Evolutionary conservation across 2,113 vertebrate species (phyloP), one percentile per base, ranked within the genome.

Genomic region (Acanthochromis polyacanthus): DNA sequence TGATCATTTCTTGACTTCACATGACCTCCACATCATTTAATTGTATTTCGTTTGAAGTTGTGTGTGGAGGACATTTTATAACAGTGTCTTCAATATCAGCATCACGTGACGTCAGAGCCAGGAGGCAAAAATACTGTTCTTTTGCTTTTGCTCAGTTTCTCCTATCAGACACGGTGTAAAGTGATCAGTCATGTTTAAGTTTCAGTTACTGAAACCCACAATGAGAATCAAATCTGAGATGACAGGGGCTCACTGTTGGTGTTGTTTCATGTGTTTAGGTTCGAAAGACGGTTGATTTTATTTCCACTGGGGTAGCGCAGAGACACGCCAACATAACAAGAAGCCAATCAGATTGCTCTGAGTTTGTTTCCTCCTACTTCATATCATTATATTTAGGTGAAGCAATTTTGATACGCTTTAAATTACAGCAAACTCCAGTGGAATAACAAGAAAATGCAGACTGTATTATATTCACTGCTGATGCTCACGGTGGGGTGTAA

Each of bases 311-410:
- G 30, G 30, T 30, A 30, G 30, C 5, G 30, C 30, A 30, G 8
- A 45, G 55, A 68, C 73, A 65, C 5, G 2, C 20, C 23, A 62
- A 15, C 40, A 7, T n/a, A 12, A 36, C 0, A 0, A 73, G 1
- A 5, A 28, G 48, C 87, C 89, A 88, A 88, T 91, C 78, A 84
- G 28, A 66, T 8, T 0, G 20, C 30, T 16, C 14, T 63, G 0
- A 43, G 7, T 2, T 25, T 19, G 50, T 50, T 28, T 17, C 87
- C 87, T 67, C 89, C 87, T 69, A 69, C 45, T 75, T 81, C 6
- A 80, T 74, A 64, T 56, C 25, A 40, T 76, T 50, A 78, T 10
- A 65, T 73, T 22, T 7, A 14, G 10, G 17, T 56, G 30, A 38
- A 81, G 25, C 43, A 51, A 9, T 17, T 59, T 1, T 66, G 63